Evolutionary conservation across 2,888 invertebrate species (phyloP).

Genomic region (Erebia aethiops): DNA sequence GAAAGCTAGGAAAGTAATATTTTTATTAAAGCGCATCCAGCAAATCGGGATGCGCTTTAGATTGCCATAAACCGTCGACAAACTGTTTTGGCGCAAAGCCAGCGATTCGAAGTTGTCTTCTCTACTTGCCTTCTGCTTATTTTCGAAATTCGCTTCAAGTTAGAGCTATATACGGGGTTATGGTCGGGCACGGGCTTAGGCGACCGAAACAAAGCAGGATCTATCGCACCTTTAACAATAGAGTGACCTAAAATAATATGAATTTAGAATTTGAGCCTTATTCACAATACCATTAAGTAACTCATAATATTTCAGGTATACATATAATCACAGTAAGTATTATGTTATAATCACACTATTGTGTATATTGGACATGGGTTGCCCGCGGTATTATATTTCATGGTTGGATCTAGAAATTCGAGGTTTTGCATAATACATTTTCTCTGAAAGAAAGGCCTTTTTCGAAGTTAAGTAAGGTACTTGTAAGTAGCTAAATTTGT

Average conservation of each 20-base stretch:
- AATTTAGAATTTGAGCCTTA: not conserved
- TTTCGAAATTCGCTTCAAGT: slow-evolving; percentile 31
- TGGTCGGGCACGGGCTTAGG: slow-evolving; percentile 17
- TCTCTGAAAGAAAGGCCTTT: too few species aligned
- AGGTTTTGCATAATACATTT: too few species aligned
- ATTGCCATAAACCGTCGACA: slow-evolving; percentile 36
- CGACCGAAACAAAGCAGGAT: slow-evolving; percentile 2
- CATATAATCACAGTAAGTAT: too few species aligned
- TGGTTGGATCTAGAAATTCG: too few species aligned
- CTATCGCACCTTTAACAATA: slow-evolving; percentile 1
- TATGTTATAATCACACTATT: not conserved
- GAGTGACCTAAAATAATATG: not conserved
- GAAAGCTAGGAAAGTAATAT: slow-evolving; percentile 31
- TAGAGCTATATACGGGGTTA: slow-evolving; percentile 24
- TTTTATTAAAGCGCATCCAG: slow-evolving; percentile 32
- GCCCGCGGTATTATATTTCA: not conserved
- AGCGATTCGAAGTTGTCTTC: slow-evolving; percentile 29
- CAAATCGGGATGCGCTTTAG: slow-evolving; percentile 38
- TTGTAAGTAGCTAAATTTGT: too few species aligned
- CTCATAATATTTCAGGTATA: too few species aligned
- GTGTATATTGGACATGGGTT: not conserved
- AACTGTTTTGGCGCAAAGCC: slow-evolving; percentile 36
- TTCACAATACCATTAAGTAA: not conserved
- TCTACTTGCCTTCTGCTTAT: slow-evolving; percentile 35
- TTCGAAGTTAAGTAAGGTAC: too few species aligned